These are phyloP conservation scores for Autographa pulchrina DNA, from an alignment of 2,888 invertebrate genomes.

Conservation along the genomic window DNA sequence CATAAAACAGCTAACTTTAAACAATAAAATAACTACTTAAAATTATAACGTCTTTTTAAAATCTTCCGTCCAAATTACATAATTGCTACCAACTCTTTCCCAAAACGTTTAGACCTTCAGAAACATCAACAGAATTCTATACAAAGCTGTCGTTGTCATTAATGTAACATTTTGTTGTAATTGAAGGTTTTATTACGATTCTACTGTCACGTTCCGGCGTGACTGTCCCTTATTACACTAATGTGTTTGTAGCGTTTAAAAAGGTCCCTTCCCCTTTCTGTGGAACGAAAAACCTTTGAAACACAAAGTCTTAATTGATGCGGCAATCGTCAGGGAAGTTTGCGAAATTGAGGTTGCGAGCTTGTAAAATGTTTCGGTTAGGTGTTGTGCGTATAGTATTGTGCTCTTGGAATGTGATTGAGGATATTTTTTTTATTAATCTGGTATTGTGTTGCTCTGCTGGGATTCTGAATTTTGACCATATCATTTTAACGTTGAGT, in stretches of 20 bases:
- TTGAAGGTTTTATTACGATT: constrained; percentile 66
- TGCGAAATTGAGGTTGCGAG: not conserved
- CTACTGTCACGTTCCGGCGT: constrained; percentile 70
- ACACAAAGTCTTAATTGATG: constrained; percentile 8
- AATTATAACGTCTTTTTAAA: not conserved
- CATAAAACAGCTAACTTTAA: too few relatives aligned
- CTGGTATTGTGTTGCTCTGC: not conserved
- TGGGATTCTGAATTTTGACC: too few relatives aligned
- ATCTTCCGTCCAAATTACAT: not conserved
- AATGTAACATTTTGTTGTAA: constrained; percentile 59
- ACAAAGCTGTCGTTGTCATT: constrained; percentile 24
- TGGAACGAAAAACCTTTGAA: constrained; percentile 15
- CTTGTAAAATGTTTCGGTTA: constrained; percentile 1
- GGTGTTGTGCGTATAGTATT: not conserved
- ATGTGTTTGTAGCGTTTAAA: constrained; percentile 69
- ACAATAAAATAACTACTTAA: not conserved
- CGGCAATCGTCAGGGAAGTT: constrained; percentile 1
- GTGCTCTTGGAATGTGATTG: not conserved
- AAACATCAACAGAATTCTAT: constrained; percentile 8
- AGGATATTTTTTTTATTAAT: not conserved
- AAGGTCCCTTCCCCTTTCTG: constrained; percentile 49
- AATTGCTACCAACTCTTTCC: not conserved
- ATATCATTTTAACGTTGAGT: too few relatives aligned
- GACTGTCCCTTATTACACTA: constrained; percentile 73
- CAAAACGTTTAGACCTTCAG: not conserved